Base-by-base conservation (phyloP, 1,140 invertebrate genomes). In the Probaryconus sp. region DNA sequence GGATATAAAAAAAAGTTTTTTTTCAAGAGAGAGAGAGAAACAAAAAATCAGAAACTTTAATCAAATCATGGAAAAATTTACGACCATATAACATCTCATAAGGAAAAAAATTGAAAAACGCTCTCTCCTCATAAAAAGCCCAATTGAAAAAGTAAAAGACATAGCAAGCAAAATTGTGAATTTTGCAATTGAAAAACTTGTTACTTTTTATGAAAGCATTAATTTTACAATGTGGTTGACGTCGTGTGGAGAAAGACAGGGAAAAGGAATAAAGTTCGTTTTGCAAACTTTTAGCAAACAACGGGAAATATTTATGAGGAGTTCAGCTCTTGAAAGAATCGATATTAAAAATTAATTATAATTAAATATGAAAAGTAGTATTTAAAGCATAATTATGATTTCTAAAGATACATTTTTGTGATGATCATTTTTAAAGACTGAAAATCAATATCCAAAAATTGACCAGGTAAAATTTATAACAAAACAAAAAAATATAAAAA, bases 121-220 rank as follows among this genome's bases (percentile, higher is more conserved):
- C 24, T 13, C 40, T 40, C 37, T 0, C 7, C 14, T 50, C 26
- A 33, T 43, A 51, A 50, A 50, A 64, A 37, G 13, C 6, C 9
- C 3, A 0, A 24, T 24, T 38, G 18, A 16, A 14, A 24, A 24
- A 24, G 21, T 24, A 24, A 20, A 55, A 17, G 10, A 26, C 26
- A 53, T n/a, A 14, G 17, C 3, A 31, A 43, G 20, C 11, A 56
- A n/a, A 17, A 26, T 43, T 43, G n/a, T 56, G 38, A 42, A 56
- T 56, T 42, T 56, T 56, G 28, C 40, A 58, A 58, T 58, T 58
- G 28, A 45, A 58, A 43, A 47, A 45, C 40, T 47, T 58, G 55
- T 58, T 58, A 45, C 45, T 58, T 58, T 55, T 56, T 56, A 56
- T 43, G 53, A 56, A 56, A 56, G 26, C 38, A 56, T 56, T 31